Conservation (phyloP, 1,140 invertebrate genomes). For the Achatina immaculata region DNA sequence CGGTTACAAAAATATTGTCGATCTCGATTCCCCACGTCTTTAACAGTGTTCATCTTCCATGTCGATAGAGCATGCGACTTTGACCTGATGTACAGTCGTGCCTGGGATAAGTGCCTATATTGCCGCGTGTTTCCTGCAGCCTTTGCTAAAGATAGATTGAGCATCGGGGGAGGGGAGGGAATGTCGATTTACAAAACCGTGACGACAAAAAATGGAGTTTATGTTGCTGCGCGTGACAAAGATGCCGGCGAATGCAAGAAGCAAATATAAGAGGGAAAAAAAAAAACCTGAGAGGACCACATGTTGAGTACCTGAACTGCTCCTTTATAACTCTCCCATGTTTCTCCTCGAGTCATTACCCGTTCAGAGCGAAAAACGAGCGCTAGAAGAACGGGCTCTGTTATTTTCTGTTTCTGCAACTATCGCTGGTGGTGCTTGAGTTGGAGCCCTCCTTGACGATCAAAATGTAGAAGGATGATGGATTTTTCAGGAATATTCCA, state of each 20-base stretch:
- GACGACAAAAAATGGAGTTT: slow-evolving; percentile 25
- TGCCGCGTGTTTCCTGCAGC: not conserved
- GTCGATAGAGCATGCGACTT: not conserved
- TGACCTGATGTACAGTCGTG: not conserved
- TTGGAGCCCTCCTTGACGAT: not conserved
- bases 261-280: too few species aligned
- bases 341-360: slow-evolving; percentile 23
- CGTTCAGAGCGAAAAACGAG: not conserved
- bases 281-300: slow-evolving; percentile 15
- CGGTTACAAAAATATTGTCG: not conserved
- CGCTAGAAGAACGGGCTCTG: not conserved
- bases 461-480: not conserved
- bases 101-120: not conserved
- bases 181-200: not conserved
- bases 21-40: not conserved
- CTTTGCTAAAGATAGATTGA: too few species aligned
- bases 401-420: not conserved
- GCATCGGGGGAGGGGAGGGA: not conserved
- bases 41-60: not conserved
- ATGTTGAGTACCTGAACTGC: slow-evolving; percentile 24
- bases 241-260: slow-evolving; percentile 1
- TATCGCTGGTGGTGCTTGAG: not conserved
- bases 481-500: slow-evolving; percentile 20
- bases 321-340: not conserved
- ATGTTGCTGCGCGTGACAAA: not conserved